A percentile compares a stretch with the other conserved stretches of the same genome.
Conservation (phyloP, 1,140 invertebrate species). For the Drosophila saltans region DNA sequence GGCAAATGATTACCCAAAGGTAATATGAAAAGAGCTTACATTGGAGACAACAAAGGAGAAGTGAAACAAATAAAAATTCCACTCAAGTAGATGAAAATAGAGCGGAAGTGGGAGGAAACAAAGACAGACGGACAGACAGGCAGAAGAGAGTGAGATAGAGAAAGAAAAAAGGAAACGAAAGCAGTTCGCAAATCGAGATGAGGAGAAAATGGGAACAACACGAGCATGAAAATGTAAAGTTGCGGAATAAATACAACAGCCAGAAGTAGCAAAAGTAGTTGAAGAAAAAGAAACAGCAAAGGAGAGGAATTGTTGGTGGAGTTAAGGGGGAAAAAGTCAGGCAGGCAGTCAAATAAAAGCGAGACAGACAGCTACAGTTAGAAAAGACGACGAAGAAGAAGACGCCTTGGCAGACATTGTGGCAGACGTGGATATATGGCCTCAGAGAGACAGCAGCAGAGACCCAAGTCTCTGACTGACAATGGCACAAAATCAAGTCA, state of each 20-base stretch:
- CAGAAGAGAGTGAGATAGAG: neutral
- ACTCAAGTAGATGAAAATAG: slow-evolving; percentile 72
- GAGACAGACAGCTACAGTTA: slow-evolving; percentile 18
- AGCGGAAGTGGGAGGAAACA: slow-evolving; percentile 62
- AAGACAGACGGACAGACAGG: slow-evolving; percentile 4
- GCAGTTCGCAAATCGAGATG: slow-evolving; percentile 23
- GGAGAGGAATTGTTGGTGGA: slow-evolving; percentile 3
- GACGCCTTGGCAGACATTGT: slow-evolving; percentile 62
- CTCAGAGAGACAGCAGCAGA: slow-evolving; percentile 22
- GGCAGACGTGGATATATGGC: slow-evolving; percentile 77
- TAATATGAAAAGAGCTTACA: slow-evolving; percentile 35
- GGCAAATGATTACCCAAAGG: slow-evolving; percentile 73
- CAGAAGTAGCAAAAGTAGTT: slow-evolving; percentile 32
- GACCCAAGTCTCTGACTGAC: slow-evolving; percentile 51
- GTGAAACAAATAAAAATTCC: slow-evolving; percentile 75
- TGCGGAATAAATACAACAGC: slow-evolving; percentile 50
- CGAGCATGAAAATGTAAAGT: slow-evolving; percentile 72
- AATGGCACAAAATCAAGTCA: slow-evolving; percentile 15
- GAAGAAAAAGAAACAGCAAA: neutral
- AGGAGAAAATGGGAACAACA: slow-evolving; percentile 59
- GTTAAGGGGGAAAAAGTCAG: slow-evolving; percentile 4
- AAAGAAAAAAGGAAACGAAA: slow-evolving; percentile 26
- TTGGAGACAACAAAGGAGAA: slow-evolving; percentile 18
- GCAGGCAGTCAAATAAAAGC: slow-evolving; percentile 2
- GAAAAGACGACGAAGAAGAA: slow-evolving; percentile 30